Evolutionary conservation across 2,888 invertebrate genomes (phyloP).

Genomic region (Lobophora halterata): DNA sequence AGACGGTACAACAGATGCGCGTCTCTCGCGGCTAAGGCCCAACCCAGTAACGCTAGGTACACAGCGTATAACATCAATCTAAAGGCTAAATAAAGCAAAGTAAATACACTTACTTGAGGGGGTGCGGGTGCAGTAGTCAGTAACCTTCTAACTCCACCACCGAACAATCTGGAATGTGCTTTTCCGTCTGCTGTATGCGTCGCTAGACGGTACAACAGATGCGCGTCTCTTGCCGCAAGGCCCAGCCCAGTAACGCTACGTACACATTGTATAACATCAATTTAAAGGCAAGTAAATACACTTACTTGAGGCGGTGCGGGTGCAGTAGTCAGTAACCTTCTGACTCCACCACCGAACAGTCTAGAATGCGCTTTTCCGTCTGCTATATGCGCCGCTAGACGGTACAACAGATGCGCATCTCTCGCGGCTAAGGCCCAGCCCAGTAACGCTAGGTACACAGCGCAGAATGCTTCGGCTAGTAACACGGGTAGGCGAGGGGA

Average conservation of each 20-base stretch:
- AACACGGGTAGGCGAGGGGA: constrained; percentile 95
- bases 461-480: constrained; percentile 95
- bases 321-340: constrained; percentile 90
- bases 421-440: constrained; percentile 96
- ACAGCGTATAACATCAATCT: constrained; percentile 97
- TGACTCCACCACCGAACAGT: constrained; percentile 94
- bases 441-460: constrained; percentile 94
- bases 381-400: constrained; percentile 91
- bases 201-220: too few species aligned
- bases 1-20: constrained; percentile 94
- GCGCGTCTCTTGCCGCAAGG: too few species aligned
- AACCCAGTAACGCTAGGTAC: constrained; percentile 94
- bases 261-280: too few species aligned
- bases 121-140: background rate
- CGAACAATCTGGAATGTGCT: too few species aligned
- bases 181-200: too few species aligned
- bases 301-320: constrained; percentile 73
- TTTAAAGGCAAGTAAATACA: too few species aligned
- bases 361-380: constrained; percentile 89
- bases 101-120: constrained; percentile 36
- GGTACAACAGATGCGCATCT: constrained; percentile 94
- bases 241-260: too few species aligned
- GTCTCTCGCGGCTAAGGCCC: constrained; percentile 96
- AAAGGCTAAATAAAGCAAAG: too few species aligned
- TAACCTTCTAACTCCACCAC: too few species aligned